Evolutionary conservation across 2,888 invertebrate species (phyloP), one percentile per base, ranked within the genome.

Genomic region (Pristionchus maxplancki): DNA sequence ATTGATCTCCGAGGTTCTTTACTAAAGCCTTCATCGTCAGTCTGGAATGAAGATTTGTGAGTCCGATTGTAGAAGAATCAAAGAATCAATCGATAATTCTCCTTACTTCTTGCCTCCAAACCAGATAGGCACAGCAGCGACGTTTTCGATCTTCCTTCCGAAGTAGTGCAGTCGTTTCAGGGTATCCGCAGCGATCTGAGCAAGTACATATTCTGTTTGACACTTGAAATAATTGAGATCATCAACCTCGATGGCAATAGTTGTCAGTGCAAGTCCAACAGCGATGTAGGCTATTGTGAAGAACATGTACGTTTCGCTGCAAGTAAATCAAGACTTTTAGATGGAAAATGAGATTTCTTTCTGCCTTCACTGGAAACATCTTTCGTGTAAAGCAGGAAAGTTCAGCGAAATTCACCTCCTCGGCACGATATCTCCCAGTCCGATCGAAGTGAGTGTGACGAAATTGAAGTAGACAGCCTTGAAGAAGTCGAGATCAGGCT

Each of bases 381-480:
- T n/a, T n/a, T n/a, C n/a, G n/a, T n/a, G 15, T 64, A 28, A 28
- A 64, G 24, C 28, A 6, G 62, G 6, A 17, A 20, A 13, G 6
- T 58, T 58, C 20, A 5, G 9, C 15, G 15, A 58, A 58, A 58
- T 11, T 0, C 1, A 85, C 85, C 85, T 87, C 24, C 87, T 87
- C n/a, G 87, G 87, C 0, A 87, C 87, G 74, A 87, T 87, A 40
- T 87, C 87, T n/a, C 94, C 94, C 31, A 93, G 88, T 15, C 94
- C 94, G 74, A 94, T 93, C 13, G 93, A 92, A 34, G 94, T 93
- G 62, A 94, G 87, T 3, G 94, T 93, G 17, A 94, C 93, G 82
- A 94, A 94, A 88, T 93, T 93, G 89, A 94, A 94, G 82, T 94
- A 94, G 62, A 94, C 91, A 2, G 94, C 94, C 84, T 92, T 93